A percentile compares a stretch with the other conserved stretches of the same genome.
Conservation (phyloP, 1,140 invertebrate genomes). For the Hylaeus volcanicus region DNA sequence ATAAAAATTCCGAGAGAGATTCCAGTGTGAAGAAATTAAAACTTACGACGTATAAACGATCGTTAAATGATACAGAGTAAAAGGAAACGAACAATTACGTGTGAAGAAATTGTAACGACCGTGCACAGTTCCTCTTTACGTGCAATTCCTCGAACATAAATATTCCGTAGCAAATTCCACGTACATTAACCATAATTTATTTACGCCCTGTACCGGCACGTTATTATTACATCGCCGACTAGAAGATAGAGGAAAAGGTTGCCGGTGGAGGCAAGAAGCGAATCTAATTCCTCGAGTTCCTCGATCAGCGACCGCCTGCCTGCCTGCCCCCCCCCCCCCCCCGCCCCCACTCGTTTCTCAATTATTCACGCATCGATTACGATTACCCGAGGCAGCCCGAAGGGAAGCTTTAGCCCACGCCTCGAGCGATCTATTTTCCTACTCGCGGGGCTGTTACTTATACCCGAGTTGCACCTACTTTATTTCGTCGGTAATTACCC, state of each 20-base stretch:
- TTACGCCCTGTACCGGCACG: too few relatives aligned
- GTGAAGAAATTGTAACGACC: too few relatives aligned
- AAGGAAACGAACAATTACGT: too few relatives aligned
- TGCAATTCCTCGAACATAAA: too few relatives aligned
- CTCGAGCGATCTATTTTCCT: constrained; percentile 10
- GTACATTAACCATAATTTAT: too few relatives aligned
- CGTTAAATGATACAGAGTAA: too few relatives aligned
- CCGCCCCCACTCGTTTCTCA: background rate
- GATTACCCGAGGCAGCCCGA: background rate
- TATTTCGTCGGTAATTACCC: constrained; percentile 29
- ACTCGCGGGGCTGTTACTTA: constrained; percentile 11
- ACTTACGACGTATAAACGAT: too few relatives aligned
- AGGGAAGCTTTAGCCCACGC: constrained; percentile 10
- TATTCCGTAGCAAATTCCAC: too few relatives aligned
- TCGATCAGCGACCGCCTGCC: background rate
- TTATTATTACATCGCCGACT: background rate
- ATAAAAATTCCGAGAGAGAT: too few relatives aligned
- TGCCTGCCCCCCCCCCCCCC: too few relatives aligned
- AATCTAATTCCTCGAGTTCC: constrained; percentile 14
- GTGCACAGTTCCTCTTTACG: too few relatives aligned
- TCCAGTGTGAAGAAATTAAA: too few relatives aligned
- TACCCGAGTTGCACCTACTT: constrained; percentile 3
- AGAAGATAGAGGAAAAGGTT: background rate
- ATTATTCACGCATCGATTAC: constrained; percentile 27
- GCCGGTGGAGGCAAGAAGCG: background rate